Evolutionary conservation across 1,140 invertebrate species (phyloP).

Genomic region (Diachasmimorpha longicaudata): DNA sequence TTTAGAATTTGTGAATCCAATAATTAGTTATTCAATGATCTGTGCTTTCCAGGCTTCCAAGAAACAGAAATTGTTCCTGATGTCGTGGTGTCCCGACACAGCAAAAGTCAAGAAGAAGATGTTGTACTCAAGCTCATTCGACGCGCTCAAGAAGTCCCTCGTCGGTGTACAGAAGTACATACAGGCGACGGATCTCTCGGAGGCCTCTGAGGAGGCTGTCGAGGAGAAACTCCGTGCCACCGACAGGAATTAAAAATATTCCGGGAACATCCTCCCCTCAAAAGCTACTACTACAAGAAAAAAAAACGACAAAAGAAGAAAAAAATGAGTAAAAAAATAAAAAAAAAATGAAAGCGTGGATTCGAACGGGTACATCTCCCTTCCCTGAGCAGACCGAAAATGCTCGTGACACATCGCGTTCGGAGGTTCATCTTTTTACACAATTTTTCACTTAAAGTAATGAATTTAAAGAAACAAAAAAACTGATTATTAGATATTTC

Average conservation of each 20-base stretch:
- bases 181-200: slow-evolving; percentile 91
- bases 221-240: slow-evolving; percentile 91
- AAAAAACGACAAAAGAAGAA: slow-evolving; percentile 25
- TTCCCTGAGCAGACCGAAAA: slow-evolving; percentile 36
- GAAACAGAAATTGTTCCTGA: slow-evolving; percentile 94
- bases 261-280: slow-evolving; percentile 28
- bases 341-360: slow-evolving; percentile 15
- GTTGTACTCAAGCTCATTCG: slow-evolving; percentile 97
- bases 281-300: slow-evolving; percentile 31
- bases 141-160: slow-evolving; percentile 93
- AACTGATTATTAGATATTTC: slow-evolving; percentile 51
- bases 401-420: slow-evolving; percentile 52
- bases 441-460: slow-evolving; percentile 54
- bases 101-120: slow-evolving; percentile 99
- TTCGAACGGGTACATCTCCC: slow-evolving; percentile 21
- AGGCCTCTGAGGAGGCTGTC: slow-evolving; percentile 88
- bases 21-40: slow-evolving; percentile 7
- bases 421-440: slow-evolving; percentile 59
- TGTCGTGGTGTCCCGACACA: slow-evolving; percentile 97
- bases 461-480: slow-evolving; percentile 34
- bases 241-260: slow-evolving; percentile 81
- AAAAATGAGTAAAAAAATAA: slow-evolving; percentile 27
- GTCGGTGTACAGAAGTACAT: slow-evolving; percentile 97
- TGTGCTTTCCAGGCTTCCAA: slow-evolving; percentile 72
- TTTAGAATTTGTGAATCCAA: no score